Percentiles rank a stretch among this genome's conserved stretches.
phyloP scores from a whole-genome alignment of 1,140 invertebrate species.

The Ips typographus region DNA sequence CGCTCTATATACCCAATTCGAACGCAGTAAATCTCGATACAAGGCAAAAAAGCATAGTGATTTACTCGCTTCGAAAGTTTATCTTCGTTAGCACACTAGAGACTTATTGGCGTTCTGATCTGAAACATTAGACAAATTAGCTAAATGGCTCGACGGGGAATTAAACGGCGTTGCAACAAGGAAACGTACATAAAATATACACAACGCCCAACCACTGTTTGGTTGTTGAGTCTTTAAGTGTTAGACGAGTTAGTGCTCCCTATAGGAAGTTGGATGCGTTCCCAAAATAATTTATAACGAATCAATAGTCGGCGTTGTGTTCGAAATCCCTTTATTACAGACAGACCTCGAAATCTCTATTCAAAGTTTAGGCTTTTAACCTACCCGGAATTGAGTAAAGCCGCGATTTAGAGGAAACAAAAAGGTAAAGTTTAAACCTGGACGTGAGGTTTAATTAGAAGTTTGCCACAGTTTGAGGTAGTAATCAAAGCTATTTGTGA shows the following conservation, averaged over 20 bases:
- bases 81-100: slow-evolving; percentile 42
- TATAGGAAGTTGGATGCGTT: too few species aligned
- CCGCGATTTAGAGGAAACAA: slow-evolving; percentile 22
- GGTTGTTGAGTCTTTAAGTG: background rate
- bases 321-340: slow-evolving; percentile 17
- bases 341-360: background rate
- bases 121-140: slow-evolving; percentile 45
- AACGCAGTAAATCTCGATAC: slow-evolving; percentile 35
- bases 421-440: slow-evolving; percentile 23
- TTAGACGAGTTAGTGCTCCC: background rate
- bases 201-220: slow-evolving; percentile 2
- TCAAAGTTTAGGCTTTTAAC: slow-evolving; percentile 20
- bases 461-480: slow-evolving; percentile 19
- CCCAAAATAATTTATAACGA: too few species aligned
- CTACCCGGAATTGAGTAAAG: slow-evolving; percentile 16
- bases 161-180: slow-evolving; percentile 40
- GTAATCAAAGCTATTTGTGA: slow-evolving; percentile 14
- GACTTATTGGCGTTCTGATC: slow-evolving; percentile 38
- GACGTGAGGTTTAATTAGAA: slow-evolving; percentile 20
- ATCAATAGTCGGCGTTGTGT: too few species aligned
- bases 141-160: slow-evolving; percentile 45
- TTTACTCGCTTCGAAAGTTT: slow-evolving; percentile 36
- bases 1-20: slow-evolving; percentile 32
- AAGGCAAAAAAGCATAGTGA: slow-evolving; percentile 32
- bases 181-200: slow-evolving; percentile 33